Percentiles rank a stretch among this genome's conserved stretches.
phyloP scores from a whole-genome alignment of 2,888 invertebrate genomes.

The Cosmia trapezina region DNA sequence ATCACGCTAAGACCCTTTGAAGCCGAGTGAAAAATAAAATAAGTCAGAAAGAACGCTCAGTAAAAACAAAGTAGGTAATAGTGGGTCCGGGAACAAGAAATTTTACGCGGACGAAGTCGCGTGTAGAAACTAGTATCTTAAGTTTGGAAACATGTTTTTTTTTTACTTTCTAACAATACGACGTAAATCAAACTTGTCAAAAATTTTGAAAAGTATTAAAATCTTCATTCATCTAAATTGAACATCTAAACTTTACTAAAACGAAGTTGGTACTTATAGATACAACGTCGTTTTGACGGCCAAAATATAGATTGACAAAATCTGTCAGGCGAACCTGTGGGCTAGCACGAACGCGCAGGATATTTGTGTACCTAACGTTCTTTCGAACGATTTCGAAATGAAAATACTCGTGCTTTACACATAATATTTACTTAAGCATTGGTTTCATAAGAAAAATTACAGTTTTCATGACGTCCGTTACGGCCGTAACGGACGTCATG shows the following conservation, averaged over 20 bases:
- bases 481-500: no score
- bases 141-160: no score
- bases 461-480: no score
- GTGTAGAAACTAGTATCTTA: no score
- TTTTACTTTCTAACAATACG: neutral
- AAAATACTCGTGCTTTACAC: neutral
- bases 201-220: neutral
- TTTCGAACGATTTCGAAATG: no score
- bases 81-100: no score
- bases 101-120: no score
- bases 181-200: neutral
- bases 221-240: neutral
- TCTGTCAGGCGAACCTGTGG: neutral
- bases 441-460: no score
- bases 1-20: no score
- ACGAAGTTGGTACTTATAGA: neutral
- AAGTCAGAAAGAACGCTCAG: no score
- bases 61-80: no score
- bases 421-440: neutral
- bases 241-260: conserved; percentile 9
- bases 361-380: neutral
- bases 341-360: neutral
- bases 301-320: conserved; percentile 33
- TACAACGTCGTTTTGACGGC: neutral
- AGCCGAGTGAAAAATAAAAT: no score